phyloP scores from a whole-genome alignment of 2,113 vertebrate genomes.

The Thunnus maccoyii region DNA sequence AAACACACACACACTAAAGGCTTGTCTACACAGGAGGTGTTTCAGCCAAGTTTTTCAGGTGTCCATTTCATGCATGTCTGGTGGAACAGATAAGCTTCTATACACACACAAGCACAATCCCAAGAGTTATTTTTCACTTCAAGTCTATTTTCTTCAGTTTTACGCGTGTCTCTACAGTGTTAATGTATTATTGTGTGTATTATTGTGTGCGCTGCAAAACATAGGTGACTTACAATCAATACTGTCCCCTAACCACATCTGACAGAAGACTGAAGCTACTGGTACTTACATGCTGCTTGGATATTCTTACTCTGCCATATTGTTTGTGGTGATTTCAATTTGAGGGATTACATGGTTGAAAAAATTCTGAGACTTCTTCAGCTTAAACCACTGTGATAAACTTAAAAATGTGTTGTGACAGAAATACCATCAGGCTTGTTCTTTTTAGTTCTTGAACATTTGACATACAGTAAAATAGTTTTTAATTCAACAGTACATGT shows the following conservation, averaged over 20 bases:
- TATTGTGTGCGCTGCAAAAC: no score
- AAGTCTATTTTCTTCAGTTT: no score
- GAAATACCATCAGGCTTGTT: conserved; percentile 11
- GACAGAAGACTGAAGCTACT: no score
- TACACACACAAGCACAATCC: not conserved
- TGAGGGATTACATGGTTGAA: no score
- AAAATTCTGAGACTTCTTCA: not conserved
- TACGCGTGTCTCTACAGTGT: no score
- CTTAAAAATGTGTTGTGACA: not conserved
- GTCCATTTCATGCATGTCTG: not conserved
- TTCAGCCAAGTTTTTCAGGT: not conserved
- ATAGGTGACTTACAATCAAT: no score
- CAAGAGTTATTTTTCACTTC: not conserved
- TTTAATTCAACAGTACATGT: not conserved
- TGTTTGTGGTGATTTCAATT: no score
- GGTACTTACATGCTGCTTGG: no score
- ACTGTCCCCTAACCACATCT: no score
- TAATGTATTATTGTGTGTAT: no score
- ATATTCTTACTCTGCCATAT: no score
- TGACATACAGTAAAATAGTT: not conserved
- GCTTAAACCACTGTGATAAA: not conserved
- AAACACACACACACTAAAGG: no score
- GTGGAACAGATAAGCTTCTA: not conserved
- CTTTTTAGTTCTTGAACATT: conserved; percentile 7
- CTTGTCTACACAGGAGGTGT: not conserved